Percentiles rank a stretch among this genome's conserved stretches.
Conservation (phyloP, 2,113 vertebrate genomes). For the Lathamus discolor region DNA sequence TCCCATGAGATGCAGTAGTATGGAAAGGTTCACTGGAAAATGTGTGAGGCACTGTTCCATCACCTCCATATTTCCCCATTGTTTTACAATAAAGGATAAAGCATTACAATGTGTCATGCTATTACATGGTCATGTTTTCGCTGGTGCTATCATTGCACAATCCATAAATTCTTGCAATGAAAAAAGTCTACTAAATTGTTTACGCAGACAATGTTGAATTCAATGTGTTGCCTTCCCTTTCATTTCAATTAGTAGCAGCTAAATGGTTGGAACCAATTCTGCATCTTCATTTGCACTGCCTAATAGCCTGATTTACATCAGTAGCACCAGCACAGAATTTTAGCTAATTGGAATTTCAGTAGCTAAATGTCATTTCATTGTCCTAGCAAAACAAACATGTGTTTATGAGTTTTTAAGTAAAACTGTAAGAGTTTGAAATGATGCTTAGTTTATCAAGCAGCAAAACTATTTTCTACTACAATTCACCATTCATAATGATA, state of each 20-base stretch:
- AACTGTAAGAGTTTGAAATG: neutral
- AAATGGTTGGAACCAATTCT: slow-evolving; percentile 49
- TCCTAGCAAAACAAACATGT: slow-evolving; percentile 42
- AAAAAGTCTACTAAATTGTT: neutral
- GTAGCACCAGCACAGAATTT: slow-evolving; percentile 26
- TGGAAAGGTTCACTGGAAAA: neutral
- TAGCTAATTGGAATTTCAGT: slow-evolving; percentile 54
- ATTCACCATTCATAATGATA: neutral
- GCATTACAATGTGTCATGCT: neutral
- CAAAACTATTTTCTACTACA: neutral
- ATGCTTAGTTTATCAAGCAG: neutral
- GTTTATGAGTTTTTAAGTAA: slow-evolving; percentile 49
- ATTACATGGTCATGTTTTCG: slow-evolving; percentile 53
- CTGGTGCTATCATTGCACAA: slow-evolving; percentile 28
- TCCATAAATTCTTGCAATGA: slow-evolving; percentile 59
- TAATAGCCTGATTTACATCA: slow-evolving; percentile 60
- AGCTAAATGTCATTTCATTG: slow-evolving; percentile 32
- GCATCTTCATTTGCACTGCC: slow-evolving; percentile 17
- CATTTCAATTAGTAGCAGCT: slow-evolving; percentile 53
- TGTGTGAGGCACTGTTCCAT: slow-evolving; percentile 9
- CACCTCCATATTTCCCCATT: slow-evolving; percentile 10
- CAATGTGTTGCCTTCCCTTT: slow-evolving; percentile 3
- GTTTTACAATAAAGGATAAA: slow-evolving; percentile 15
- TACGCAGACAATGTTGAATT: slow-evolving; percentile 6
- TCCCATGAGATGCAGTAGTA: neutral